Base-by-base conservation (phyloP, 1,140 invertebrate species). In the Akabosia matsudoensis region DNA sequence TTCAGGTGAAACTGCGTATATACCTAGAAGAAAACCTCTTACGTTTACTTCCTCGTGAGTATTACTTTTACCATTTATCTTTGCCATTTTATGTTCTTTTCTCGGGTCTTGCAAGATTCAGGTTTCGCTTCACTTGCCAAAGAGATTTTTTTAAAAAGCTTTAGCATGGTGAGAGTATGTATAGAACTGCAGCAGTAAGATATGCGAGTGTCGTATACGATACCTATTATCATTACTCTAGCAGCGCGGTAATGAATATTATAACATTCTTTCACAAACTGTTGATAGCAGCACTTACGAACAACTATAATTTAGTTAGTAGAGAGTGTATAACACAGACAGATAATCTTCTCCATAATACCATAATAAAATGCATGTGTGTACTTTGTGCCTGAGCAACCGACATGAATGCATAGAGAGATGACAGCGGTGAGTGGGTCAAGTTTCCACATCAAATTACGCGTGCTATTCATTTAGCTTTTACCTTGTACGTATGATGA, bases 381-480 rank as follows among this genome's bases (percentile, higher is more conserved):
- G 37, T 45, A 45, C 37, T 45, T n/a, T 45, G 37, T 45, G 37
- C 37, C 37, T 67, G 28, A n/a, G n/a, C n/a, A n/a, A n/a, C n/a
- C n/a, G 10, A 67, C 61, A 31, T 67, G 61, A 2, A 67, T 67
- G 30, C 61, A 67, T 67, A 30, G 7, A n/a, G n/a, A 13, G 22
- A 67, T 67, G 61, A 22, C 28, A 30, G 61, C 31, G 61, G 61
- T 31, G 10, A 28, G 61, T 30, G 61, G 61, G 61, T 67, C 61
- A 67, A 67, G 61, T 67, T 67, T 67, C 61, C 61, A 67, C 61
- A 28, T 67, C 61, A 67, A 67, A 67, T 67, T 67, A 67, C 61
- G 26, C 13, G 10, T 67, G 26, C 61, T 67, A 24, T 31, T 67
- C 61, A 67, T 67, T 61, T 67, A 30, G 61, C 7, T 31, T 61